Conservation (phyloP, 2,888 invertebrate genomes). For the Deladenus siricidicola region DNA sequence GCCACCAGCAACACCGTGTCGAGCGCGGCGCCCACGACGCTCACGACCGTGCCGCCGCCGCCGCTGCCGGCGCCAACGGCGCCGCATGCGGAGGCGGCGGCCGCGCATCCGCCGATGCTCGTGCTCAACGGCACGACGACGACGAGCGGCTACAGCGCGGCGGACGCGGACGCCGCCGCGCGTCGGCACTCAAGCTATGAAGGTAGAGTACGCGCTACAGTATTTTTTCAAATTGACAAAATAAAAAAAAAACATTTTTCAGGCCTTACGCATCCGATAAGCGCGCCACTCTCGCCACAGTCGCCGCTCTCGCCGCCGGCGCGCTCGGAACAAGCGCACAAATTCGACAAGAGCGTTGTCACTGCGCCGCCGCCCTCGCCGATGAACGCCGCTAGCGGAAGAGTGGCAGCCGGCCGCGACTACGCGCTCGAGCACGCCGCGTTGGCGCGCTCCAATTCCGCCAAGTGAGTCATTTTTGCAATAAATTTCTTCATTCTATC, state of each 20-base stretch:
- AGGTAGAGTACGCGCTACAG: background rate
- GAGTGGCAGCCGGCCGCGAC: too few relatives aligned
- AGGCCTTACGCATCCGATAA: background rate
- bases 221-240: background rate
- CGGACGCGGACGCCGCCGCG: background rate
- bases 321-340: too few relatives aligned
- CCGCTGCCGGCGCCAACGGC: background rate
- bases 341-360: background rate
- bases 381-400: background rate
- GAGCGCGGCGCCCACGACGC: background rate
- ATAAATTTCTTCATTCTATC: background rate
- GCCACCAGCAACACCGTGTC: background rate
- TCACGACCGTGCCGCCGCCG: background rate
- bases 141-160: background rate
- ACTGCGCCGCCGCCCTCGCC: background rate
- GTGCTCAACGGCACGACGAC: background rate
- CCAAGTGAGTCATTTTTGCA: conserved; percentile 2
- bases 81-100: too few relatives aligned
- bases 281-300: background rate
- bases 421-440: too few relatives aligned
- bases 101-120: background rate
- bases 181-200: background rate
- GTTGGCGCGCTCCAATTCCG: background rate
- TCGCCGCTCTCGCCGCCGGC: background rate
- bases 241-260: background rate